A percentile compares a stretch with the other conserved stretches of the same genome.
phyloP scores from a whole-genome alignment of 2,888 invertebrate genomes.

The Idaea straminata region DNA sequence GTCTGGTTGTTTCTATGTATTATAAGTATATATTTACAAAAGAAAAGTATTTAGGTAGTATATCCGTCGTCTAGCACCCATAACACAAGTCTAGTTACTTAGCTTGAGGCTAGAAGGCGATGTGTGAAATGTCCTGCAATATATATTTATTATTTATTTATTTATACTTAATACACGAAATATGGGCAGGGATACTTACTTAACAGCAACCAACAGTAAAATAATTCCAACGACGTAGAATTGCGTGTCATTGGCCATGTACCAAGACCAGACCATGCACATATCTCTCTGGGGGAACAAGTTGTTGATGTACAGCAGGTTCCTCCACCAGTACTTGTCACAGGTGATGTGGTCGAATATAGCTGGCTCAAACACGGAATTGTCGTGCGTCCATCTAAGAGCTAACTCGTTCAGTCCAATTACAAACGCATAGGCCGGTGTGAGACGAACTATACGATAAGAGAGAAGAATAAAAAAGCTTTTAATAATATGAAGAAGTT shows the following conservation, averaged over 20 bases:
- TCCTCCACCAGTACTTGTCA: constrained; percentile 90
- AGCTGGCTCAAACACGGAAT: constrained; percentile 86
- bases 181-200: constrained; percentile 70
- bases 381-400: constrained; percentile 84
- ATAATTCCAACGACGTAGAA: constrained; percentile 86
- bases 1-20: no score
- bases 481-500: constrained; percentile 60
- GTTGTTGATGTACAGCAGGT: constrained; percentile 90
- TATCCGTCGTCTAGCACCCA: no score
- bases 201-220: constrained; percentile 83
- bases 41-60: no score
- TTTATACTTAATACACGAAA: neutral
- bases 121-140: no score
- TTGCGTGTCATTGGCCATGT: constrained; percentile 90
- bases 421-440: constrained; percentile 90
- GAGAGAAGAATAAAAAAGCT: constrained; percentile 74
- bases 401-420: constrained; percentile 87
- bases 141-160: no score
- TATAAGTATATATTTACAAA: no score
- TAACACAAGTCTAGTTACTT: no score
- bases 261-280: constrained; percentile 92
- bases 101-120: no score
- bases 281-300: constrained; percentile 87
- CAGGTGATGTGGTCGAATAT: constrained; percentile 87
- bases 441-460: constrained; percentile 84